Conservation (phyloP, 53 echinoderm and acorn worm genomes). For the Henricia sp. region DNA sequence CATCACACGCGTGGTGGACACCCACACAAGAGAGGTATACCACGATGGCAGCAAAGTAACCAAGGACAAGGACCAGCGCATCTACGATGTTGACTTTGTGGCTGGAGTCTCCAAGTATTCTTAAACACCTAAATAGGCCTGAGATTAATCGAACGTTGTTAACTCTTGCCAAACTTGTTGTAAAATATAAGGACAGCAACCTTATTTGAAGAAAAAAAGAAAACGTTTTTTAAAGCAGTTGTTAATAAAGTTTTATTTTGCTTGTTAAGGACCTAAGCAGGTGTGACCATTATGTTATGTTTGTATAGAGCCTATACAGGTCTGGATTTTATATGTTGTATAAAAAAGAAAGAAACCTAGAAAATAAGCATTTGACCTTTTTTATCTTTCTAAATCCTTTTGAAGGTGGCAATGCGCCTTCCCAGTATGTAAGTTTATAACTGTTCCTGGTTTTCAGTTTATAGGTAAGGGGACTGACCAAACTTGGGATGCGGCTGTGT, state of each 20-base stretch:
- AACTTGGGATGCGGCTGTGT: not conserved
- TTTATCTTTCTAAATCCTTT: not conserved
- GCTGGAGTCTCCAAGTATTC: not conserved
- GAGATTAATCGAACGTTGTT: not conserved
- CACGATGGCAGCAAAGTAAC: not conserved
- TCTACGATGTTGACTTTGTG: not conserved
- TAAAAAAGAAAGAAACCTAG: too few species aligned
- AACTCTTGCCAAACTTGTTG: not conserved
- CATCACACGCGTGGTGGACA: slow-evolving; percentile 13
- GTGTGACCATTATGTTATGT: not conserved
- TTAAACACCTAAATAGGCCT: not conserved
- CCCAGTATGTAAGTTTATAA: not conserved
- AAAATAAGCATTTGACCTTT: not conserved
- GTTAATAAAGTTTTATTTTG: too few species aligned
- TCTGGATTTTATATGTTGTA: too few species aligned
- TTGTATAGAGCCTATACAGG: not conserved
- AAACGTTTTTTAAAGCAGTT: too few species aligned
- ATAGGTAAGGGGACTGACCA: slow-evolving; percentile 7
- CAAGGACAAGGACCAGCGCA: slow-evolving; percentile 7
- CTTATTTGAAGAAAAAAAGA: not conserved
- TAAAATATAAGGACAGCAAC: not conserved
- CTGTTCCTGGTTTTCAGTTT: not conserved
- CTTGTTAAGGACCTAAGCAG: not conserved
- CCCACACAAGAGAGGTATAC: not conserved
- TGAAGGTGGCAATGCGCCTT: too few species aligned